These are phyloP conservation scores for Dicyrtomina minuta DNA, from an alignment of 2,888 invertebrate genomes.

Conservation along the genomic window DNA sequence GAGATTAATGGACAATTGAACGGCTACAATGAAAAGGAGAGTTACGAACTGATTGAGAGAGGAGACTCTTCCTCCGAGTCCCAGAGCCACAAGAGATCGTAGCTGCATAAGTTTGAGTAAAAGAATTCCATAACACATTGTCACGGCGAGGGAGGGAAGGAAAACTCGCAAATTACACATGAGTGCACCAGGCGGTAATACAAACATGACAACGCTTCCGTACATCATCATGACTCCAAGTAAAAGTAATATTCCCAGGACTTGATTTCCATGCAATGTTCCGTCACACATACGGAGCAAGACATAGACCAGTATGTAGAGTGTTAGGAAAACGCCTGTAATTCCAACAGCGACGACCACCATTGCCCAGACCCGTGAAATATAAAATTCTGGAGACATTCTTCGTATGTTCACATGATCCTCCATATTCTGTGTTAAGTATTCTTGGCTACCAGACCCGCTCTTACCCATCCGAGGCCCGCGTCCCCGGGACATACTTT, in stretches of 20 bases:
- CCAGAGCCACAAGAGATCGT: conserved; percentile 56
- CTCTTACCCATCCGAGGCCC: conserved; percentile 1
- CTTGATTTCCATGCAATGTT: conserved; percentile 55
- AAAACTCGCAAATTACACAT: conserved; percentile 55
- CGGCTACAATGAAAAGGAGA: conserved; percentile 55
- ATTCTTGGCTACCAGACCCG: not conserved
- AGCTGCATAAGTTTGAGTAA: conserved; percentile 57
- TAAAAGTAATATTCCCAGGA: conserved; percentile 55
- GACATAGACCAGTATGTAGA: conserved; percentile 56
- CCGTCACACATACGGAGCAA: conserved; percentile 56
- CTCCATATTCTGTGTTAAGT: conserved; percentile 14
- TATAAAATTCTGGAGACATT: conserved; percentile 53
- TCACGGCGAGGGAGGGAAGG: conserved; percentile 55
- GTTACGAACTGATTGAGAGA: conserved; percentile 55
- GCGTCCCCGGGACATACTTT: not conserved
- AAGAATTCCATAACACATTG: conserved; percentile 56
- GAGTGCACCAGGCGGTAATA: conserved; percentile 54
- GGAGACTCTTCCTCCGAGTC: conserved; percentile 56
- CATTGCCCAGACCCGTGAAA: conserved; percentile 55
- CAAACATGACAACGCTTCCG: conserved; percentile 55
- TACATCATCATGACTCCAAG: conserved; percentile 55
- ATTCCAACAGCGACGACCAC: conserved; percentile 55
- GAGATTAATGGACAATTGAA: conserved; percentile 55
- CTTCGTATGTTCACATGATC: conserved; percentile 43
- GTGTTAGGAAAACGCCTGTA: conserved; percentile 55